Evolutionary conservation across 2,797 vertebrate genomes (phyloP).

Genomic region (Cossypha dichroa): DNA sequence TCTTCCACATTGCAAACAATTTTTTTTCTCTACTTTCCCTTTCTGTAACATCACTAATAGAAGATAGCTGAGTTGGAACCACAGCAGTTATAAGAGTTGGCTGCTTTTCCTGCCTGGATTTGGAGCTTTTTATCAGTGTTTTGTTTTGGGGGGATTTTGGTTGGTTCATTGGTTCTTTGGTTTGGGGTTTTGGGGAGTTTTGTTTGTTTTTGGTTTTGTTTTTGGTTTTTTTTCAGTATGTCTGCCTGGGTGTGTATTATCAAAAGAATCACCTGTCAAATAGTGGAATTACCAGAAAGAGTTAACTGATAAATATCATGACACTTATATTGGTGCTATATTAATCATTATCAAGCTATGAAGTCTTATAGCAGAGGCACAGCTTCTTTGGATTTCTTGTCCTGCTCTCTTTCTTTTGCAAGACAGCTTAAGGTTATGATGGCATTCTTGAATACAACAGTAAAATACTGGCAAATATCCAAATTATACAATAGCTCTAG

Average conservation of each 20-base stretch:
- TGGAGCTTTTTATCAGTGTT: fast-evolving
- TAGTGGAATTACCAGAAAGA: not conserved
- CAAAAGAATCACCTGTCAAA: not conserved
- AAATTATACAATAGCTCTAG: not conserved
- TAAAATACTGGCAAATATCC: not conserved
- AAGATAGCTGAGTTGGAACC: not conserved
- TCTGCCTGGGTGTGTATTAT: not conserved
- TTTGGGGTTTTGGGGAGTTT: not conserved
- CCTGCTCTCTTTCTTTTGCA: not conserved
- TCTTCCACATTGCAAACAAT: not conserved
- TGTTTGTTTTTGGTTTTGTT: not conserved
- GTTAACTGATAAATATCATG: not conserved
- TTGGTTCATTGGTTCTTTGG: not conserved
- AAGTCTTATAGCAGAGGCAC: not conserved
- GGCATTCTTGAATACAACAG: not conserved
- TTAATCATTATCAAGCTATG: not conserved
- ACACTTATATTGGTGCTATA: not conserved
- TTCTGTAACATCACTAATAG: not conserved
- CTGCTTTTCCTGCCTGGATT: not conserved
- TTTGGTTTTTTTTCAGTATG: not conserved
- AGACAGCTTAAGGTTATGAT: not conserved
- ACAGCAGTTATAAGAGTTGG: not conserved
- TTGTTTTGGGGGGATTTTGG: fast-evolving
- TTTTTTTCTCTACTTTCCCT: not conserved
- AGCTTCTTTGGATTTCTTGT: not conserved